Evolutionary conservation across 1,140 invertebrate species (phyloP), one percentile per base, ranked within the genome.

Genomic region (Zaprionus gabonicus): DNA sequence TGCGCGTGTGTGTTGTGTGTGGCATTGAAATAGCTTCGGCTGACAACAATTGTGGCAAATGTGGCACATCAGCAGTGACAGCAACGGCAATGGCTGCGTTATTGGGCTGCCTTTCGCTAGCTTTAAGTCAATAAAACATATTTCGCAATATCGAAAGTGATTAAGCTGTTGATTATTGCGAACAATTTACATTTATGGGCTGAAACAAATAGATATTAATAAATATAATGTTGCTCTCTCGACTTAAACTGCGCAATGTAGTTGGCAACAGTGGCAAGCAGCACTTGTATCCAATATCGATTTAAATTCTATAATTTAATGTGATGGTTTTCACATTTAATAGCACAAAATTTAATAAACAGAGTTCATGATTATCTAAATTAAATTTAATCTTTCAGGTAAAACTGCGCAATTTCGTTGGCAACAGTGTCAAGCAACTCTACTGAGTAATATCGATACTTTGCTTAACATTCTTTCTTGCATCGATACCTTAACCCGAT

Each of bases 11-110:
- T 60, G 36, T 27, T 36, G 56, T 75, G 58, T 80, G 63, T 65
- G 80, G 68, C 81, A 79, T 41, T 70, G 76, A 53, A 67, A 69
- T 65, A 72, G 83, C 74, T 77, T 46, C 20, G 44, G 78, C 70
- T 87, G 70, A 59, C 67, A 87, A 70, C 83, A 80, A 86, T 83
- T 86, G 75, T 65, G 75, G 78, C 78, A 67, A 78, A 74, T 83
- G 57, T 70, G 79, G 64, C 56, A 73, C 65, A 74, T 74, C 71
- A 71, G 63, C 68, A 71, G 28, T 67, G 36, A 62, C 34, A 62
- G 46, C n/a, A 34, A 51, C 44, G 58, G 62, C 60, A 49, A 44
- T 38, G 20, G 58, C 53, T 36, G 55, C 28, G 20, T 68, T 78
- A 81, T 82, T 86, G 71, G 56, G 49, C 41, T 41, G 34, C 49